Evolutionary conservation across 2,113 vertebrate species (phyloP).

Genomic region (Ophiodon elongatus): DNA sequence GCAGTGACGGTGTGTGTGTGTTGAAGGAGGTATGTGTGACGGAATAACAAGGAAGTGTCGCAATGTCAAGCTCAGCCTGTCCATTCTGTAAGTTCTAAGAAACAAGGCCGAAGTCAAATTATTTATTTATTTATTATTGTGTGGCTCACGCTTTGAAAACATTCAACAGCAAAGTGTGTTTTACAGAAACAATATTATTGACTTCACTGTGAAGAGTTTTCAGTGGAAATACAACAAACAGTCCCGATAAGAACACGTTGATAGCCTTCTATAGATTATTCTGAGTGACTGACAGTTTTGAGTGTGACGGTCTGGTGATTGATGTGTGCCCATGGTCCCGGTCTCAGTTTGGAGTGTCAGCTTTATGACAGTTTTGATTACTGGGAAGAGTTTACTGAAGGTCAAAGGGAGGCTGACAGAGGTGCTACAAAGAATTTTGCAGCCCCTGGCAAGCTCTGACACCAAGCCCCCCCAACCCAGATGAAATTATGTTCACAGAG

Average conservation of each 20-base stretch:
- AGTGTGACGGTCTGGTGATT: constrained; percentile 12
- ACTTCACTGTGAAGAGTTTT: constrained; percentile 3
- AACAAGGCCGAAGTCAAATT: neutral
- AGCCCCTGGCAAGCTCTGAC: constrained; percentile 22
- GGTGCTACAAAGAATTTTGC: constrained; percentile 12
- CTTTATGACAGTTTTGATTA: constrained; percentile 36
- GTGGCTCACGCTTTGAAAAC: neutral
- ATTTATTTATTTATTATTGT: neutral
- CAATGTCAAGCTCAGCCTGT: neutral
- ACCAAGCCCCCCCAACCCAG: neutral
- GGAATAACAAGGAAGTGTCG: neutral
- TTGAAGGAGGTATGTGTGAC: neutral
- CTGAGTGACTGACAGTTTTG: neutral
- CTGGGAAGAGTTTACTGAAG: constrained; percentile 20
- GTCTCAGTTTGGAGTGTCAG: constrained; percentile 2
- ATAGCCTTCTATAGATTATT: constrained; percentile 24
- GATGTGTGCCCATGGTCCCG: constrained; percentile 8
- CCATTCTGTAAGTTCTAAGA: neutral
- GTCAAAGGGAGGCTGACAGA: constrained; percentile 22
- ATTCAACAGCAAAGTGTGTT: neutral
- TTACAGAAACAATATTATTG: constrained; percentile 15
- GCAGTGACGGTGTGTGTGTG: constrained; percentile 2
- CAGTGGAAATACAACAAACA: constrained; percentile 2
- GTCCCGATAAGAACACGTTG: neutral
- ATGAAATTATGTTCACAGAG: neutral